Percentiles rank a stretch among this genome's conserved stretches.
Evolutionary conservation across 2,113 vertebrate species (phyloP).

Genomic region (Varanus salvator): DNA sequence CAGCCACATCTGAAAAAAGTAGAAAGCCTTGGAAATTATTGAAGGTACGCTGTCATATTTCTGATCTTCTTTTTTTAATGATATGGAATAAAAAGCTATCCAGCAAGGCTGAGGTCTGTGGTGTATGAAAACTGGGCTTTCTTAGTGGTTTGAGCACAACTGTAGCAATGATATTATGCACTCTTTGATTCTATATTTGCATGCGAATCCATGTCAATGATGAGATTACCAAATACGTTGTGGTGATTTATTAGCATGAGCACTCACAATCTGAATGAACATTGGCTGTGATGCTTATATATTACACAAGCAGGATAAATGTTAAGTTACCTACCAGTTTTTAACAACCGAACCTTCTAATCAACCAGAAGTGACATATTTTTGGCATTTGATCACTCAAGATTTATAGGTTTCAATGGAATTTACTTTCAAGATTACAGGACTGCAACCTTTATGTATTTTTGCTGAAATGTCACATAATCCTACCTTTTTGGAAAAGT

Average conservation of each 20-base stretch:
- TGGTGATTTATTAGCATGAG: not conserved
- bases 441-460: not conserved
- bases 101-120: not conserved
- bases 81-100: not conserved
- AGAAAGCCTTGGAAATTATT: conserved; percentile 18
- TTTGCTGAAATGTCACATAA: not conserved
- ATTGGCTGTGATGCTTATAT: not conserved
- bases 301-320: not conserved
- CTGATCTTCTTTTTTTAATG: not conserved
- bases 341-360: not conserved
- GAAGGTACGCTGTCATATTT: not conserved
- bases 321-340: not conserved
- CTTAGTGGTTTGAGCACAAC: not conserved
- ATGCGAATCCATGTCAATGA: not conserved
- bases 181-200: conserved; percentile 10
- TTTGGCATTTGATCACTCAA: not conserved
- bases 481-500: not conserved
- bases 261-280: not conserved
- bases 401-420: not conserved
- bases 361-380: not conserved
- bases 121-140: not conserved
- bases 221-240: not conserved
- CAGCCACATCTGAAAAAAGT: conserved; percentile 46
- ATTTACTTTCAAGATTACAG: not conserved
- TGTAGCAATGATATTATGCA: too few species aligned